Evolutionary conservation across 2,113 vertebrate genomes (phyloP).

Genomic region (Solea solea): DNA sequence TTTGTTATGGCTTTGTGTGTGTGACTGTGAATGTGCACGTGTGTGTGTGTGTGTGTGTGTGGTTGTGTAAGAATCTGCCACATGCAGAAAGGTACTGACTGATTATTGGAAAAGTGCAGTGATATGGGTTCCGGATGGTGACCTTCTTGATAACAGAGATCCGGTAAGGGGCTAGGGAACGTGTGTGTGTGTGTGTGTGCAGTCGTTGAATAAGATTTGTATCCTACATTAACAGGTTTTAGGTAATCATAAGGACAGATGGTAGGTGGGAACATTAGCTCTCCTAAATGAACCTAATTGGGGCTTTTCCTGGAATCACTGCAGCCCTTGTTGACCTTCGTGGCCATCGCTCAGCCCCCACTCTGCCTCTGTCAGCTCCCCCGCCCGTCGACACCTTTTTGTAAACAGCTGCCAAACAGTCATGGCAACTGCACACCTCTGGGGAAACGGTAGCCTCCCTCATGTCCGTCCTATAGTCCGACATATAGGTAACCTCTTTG

Average conservation of each 20-base stretch:
- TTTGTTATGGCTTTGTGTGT: conserved; percentile 61
- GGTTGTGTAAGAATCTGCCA: neutral
- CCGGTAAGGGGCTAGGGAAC: neutral
- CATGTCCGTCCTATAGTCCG: conserved; percentile 47
- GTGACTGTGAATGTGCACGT: neutral
- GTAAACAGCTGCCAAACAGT: conserved; percentile 67
- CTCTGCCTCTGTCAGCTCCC: conserved; percentile 62
- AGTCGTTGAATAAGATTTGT: conserved; percentile 42
- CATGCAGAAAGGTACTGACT: conserved; percentile 13
- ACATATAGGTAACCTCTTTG: conserved; percentile 58
- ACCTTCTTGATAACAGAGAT: neutral
- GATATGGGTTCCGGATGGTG: neutral
- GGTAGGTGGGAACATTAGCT: conserved; percentile 72
- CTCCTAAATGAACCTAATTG: conserved; percentile 67
- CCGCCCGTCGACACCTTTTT: conserved; percentile 68
- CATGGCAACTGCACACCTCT: conserved; percentile 71
- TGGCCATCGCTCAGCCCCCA: conserved; percentile 36
- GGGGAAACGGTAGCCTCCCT: conserved; percentile 59
- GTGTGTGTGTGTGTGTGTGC: conserved; percentile 18
- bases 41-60: conserved; percentile 18
- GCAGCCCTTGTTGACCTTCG: conserved; percentile 55
- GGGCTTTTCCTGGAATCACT: conserved; percentile 70
- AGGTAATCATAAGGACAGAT: conserved; percentile 70
- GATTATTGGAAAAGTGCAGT: conserved; percentile 20
- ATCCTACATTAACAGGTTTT: conserved; percentile 42